These are phyloP conservation scores for Trachelipus rathkii DNA, from an alignment of 1,140 invertebrate genomes.

Conservation along the genomic window DNA sequence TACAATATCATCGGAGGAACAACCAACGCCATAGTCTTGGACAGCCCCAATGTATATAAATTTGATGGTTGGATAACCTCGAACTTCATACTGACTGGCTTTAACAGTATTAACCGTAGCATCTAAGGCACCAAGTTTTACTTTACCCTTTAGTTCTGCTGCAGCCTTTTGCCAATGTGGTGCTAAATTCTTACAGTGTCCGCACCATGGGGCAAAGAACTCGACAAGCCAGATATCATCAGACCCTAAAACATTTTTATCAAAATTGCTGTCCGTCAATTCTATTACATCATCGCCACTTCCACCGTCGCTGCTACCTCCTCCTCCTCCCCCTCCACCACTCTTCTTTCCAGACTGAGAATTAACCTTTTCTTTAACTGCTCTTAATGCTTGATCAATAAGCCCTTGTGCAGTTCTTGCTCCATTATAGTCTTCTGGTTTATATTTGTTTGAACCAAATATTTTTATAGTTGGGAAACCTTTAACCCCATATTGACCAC, in stretches of 20 bases:
- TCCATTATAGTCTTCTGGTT: slow-evolving; percentile 82
- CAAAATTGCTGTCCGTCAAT: slow-evolving; percentile 91
- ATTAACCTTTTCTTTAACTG: slow-evolving; percentile 65
- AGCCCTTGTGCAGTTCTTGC: slow-evolving; percentile 77
- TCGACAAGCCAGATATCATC: slow-evolving; percentile 94
- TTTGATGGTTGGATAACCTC: slow-evolving; percentile 97
- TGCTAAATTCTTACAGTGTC: slow-evolving; percentile 92
- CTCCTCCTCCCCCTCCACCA: slow-evolving; percentile 43
- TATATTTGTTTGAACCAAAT: slow-evolving; percentile 80
- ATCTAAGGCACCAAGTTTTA: slow-evolving; percentile 93
- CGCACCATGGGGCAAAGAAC: slow-evolving; percentile 96
- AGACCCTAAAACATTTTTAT: slow-evolving; percentile 79
- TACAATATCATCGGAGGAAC: slow-evolving; percentile 86
- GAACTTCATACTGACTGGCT: slow-evolving; percentile 71
- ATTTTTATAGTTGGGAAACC: slow-evolving; percentile 98
- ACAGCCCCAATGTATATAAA: slow-evolving; percentile 62
- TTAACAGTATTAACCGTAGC: slow-evolving; percentile 84
- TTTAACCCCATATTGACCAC: slow-evolving; percentile 71
- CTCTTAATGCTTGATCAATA: slow-evolving; percentile 74
- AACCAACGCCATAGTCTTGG: slow-evolving; percentile 71
- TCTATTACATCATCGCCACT: slow-evolving; percentile 74
- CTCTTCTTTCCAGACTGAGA: slow-evolving; percentile 60
- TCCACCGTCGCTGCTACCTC: slow-evolving; percentile 46
- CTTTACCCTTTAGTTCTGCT: slow-evolving; percentile 79
- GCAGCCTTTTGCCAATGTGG: slow-evolving; percentile 94